Base-by-base conservation (phyloP, 1,140 invertebrate genomes). In the Hermetia illucens region DNA sequence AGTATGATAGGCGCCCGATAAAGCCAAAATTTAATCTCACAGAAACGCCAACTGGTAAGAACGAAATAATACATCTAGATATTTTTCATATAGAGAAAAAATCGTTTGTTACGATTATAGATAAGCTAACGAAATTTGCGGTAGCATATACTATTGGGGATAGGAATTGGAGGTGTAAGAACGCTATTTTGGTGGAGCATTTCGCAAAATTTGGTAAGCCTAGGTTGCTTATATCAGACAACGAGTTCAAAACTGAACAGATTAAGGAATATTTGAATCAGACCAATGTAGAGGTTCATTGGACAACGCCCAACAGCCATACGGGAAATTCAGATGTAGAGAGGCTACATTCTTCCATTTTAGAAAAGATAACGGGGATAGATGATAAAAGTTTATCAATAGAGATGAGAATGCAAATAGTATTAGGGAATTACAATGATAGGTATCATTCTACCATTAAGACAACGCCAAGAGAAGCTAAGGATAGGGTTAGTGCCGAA, bases 71-170 rank as follows among this genome's bases (percentile, higher is more conserved):
- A 16, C 21, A 38, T 18, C 9, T 38, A 5, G 36, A 29, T 30
- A 38, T 38, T 9, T 38, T 38, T 21, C 24, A 38, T 29, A 27
- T 18, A 27, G 18, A 29, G 12, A 38, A 38, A 17, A 13, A 25
- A 27, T 18, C 36, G 8, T 38, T 38, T 29, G 21, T 38, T 16
- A 38, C 36, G 10, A 20, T 38, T 13, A 38, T 38, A 19, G 36
- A 30, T 16, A 38, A 27, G 17, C 24, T 38, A 4, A 38, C 36
- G 3, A 38, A 38, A 27, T 38, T 38, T 38, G 36, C n/a, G 25
- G 8, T 25, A 27, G 36, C 36, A 12, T 38, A 38, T 29, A 5
- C 12, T 4, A 38, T 29, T 5, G 6, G 8, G 15, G 36, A 29
- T 17, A 22, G 25, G 21, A 38, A 38, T 29, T 38, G 36, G 22